These are phyloP conservation scores for Aegotheles bennettii DNA, from an alignment of 2,113 vertebrate species.

Conservation along the genomic window DNA sequence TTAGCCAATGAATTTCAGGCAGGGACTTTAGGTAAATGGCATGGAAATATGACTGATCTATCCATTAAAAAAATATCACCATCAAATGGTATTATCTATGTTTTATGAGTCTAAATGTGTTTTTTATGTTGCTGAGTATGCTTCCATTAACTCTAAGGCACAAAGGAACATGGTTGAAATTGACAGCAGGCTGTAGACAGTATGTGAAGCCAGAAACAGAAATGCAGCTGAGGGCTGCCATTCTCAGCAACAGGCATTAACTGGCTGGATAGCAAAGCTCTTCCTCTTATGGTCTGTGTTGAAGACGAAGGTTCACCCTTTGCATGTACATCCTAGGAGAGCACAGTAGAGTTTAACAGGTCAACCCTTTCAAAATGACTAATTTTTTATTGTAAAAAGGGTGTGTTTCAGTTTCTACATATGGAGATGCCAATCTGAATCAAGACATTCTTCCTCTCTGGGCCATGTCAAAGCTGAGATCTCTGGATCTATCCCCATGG, in stretches of 20 bases:
- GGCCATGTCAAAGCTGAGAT: neutral
- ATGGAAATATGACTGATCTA: conserved; percentile 50
- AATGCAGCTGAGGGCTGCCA: neutral
- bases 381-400: neutral
- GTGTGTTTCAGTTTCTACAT: neutral
- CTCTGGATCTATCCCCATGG: neutral
- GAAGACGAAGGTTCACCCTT: neutral
- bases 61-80: conserved; percentile 37
- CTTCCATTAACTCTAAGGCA: conserved; percentile 54
- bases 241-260: neutral
- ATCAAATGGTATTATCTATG: conserved; percentile 61
- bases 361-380: neutral
- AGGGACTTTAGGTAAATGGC: conserved; percentile 41
- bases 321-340: neutral
- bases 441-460: neutral
- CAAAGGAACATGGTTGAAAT: neutral
- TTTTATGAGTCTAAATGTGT: conserved; percentile 69
- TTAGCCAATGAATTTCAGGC: conserved; percentile 23
- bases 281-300: neutral
- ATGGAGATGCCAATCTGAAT: neutral
- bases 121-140: conserved; percentile 42
- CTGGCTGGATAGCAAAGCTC: neutral
- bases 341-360: neutral
- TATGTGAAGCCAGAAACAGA: neutral
- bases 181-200: neutral